Evolutionary conservation across 30 jellyfish, hydroid and myxozoan genomes (phyloP).

Genomic region (Cassiopea andromeda): DNA sequence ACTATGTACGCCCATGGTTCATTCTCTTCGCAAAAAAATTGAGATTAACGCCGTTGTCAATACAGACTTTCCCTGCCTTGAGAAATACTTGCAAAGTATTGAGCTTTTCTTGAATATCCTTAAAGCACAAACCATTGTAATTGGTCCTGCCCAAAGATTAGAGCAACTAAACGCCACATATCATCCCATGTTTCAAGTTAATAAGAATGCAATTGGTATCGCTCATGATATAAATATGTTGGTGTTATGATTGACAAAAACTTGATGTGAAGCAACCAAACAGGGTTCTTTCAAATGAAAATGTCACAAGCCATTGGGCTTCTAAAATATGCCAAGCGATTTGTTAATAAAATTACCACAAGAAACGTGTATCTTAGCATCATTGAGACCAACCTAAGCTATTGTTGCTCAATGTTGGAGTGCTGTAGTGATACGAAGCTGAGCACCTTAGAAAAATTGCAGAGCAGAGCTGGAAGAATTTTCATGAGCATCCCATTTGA

Average conservation of each 20-base stretch:
- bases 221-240: conserved; percentile 1
- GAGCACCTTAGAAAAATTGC: no score
- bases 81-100: background rate
- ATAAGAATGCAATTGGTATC: background rate
- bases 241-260: conserved; percentile 6
- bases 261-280: background rate
- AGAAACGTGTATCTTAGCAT: no score
- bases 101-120: conserved; percentile 7
- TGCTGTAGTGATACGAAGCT: no score
- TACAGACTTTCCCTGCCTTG: background rate
- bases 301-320: conserved; percentile 9
- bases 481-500: no score
- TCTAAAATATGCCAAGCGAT: conserved; percentile 2
- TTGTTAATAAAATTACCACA: no score
- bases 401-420: no score
- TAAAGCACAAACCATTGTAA: background rate
- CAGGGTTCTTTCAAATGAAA: conserved; percentile 3
- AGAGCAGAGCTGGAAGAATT: no score
- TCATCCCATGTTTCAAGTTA: background rate
- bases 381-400: no score
- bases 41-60: background rate
- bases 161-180: background rate
- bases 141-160: background rate
- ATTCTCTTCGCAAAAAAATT: background rate
- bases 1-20: conserved; percentile 12